These are phyloP conservation scores for Pholis gunnellus DNA, from an alignment of 2,113 vertebrate species.

Conservation along the genomic window DNA sequence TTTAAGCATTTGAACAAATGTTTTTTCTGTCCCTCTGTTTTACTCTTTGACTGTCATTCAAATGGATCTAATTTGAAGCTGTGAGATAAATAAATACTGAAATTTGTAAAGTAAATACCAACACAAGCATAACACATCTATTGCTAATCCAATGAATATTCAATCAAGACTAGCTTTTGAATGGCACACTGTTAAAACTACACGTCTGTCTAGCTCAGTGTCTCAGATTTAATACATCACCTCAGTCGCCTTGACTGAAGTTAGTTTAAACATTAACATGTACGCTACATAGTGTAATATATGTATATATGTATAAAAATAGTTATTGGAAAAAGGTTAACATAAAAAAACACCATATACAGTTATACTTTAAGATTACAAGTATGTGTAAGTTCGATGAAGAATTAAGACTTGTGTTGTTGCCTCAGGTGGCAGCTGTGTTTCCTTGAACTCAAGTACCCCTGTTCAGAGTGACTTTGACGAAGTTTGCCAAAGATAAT, in stretches of 20 bases:
- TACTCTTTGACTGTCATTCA: background rate
- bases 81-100: background rate
- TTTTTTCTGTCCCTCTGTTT: background rate
- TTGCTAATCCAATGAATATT: background rate
- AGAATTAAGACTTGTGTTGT: background rate
- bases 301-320: background rate
- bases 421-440: constrained; percentile 38
- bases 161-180: background rate
- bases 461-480: background rate
- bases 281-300: background rate
- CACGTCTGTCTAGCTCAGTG: background rate
- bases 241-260: background rate
- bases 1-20: background rate
- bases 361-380: background rate
- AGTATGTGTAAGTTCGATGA: background rate
- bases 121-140: background rate
- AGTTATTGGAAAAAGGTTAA: background rate
- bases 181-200: background rate
- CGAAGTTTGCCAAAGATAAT: constrained; percentile 38
- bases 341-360: background rate
- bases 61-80: background rate
- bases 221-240: background rate
- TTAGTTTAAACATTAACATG: background rate
- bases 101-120: background rate
- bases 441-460: constrained; percentile 24